These are phyloP conservation scores for Pimephales promelas DNA, from an alignment of 2,113 vertebrate species.

Conservation along the genomic window DNA sequence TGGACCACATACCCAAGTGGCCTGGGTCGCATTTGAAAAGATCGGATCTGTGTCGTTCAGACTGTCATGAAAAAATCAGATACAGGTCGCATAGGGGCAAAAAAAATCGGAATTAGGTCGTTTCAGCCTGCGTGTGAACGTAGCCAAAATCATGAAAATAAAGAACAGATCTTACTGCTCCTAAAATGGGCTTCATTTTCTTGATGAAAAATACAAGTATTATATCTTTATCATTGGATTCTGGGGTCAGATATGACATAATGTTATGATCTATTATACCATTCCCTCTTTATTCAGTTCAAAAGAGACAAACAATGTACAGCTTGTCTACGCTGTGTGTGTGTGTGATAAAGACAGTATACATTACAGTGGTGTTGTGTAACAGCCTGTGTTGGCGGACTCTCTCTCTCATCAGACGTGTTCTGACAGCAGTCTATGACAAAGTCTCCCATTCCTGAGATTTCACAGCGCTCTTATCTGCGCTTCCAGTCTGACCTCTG, in stretches of 20 bases:
- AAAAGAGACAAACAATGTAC: neutral
- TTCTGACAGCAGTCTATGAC: slow-evolving; percentile 45
- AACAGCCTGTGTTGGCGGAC: neutral
- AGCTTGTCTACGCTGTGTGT: neutral
- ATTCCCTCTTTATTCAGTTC: neutral
- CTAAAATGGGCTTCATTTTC: neutral
- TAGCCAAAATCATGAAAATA: no score
- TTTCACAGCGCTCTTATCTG: slow-evolving; percentile 46
- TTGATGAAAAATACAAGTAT: neutral
- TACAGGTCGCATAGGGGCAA: no score
- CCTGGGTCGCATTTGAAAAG: no score
- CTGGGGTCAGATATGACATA: neutral
- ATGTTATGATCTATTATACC: neutral
- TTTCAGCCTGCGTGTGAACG: no score
- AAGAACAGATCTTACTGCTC: neutral
- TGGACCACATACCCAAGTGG: no score
- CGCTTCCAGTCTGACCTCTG: neutral
- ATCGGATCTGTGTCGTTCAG: no score
- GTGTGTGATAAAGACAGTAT: neutral
- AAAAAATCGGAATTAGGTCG: no score
- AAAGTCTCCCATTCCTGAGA: slow-evolving; percentile 46
- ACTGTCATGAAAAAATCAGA: no score
- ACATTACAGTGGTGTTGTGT: neutral
- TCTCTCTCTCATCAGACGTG: slow-evolving; percentile 37
- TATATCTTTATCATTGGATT: neutral